Conservation (phyloP, 2,888 invertebrate species). For the Ectemnius cavifrons region DNA sequence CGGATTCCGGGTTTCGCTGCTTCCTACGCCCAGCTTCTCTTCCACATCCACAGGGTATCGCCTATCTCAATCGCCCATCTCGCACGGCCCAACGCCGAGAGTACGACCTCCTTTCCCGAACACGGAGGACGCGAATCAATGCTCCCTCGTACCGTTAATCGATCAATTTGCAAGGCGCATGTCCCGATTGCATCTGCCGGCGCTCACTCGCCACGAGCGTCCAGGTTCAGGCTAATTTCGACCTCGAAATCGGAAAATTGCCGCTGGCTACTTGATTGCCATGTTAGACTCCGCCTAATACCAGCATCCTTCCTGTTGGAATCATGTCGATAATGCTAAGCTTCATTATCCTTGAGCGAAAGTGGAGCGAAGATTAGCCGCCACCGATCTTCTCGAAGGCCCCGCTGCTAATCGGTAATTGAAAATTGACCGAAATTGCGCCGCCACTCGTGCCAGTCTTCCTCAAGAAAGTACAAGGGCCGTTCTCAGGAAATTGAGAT, state of each 20-base stretch:
- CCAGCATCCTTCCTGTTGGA: too few relatives aligned
- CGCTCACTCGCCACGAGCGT: background rate
- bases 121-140: conserved; percentile 32
- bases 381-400: too few relatives aligned
- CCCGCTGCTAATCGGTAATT: conserved; percentile 14
- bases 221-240: conserved; percentile 27
- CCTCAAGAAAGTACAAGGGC: background rate
- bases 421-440: conserved; percentile 23
- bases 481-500: background rate
- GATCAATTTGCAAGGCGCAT: conserved; percentile 60
- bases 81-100: conserved; percentile 6
- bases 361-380: conserved; percentile 31
- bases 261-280: too few relatives aligned
- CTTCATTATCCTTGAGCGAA: conserved; percentile 28
- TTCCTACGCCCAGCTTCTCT: background rate
- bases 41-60: background rate
- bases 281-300: conserved; percentile 16
- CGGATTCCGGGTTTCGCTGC: conserved; percentile 1
- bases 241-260: conserved; percentile 26
- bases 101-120: conserved; percentile 33
- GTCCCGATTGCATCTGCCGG: conserved; percentile 25
- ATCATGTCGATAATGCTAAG: too few relatives aligned
- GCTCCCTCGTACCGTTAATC: conserved; percentile 62
- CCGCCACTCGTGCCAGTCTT: background rate
- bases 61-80: conserved; percentile 36